Base-by-base conservation (phyloP, 2,888 invertebrate species). In the Camponotus fellah region DNA sequence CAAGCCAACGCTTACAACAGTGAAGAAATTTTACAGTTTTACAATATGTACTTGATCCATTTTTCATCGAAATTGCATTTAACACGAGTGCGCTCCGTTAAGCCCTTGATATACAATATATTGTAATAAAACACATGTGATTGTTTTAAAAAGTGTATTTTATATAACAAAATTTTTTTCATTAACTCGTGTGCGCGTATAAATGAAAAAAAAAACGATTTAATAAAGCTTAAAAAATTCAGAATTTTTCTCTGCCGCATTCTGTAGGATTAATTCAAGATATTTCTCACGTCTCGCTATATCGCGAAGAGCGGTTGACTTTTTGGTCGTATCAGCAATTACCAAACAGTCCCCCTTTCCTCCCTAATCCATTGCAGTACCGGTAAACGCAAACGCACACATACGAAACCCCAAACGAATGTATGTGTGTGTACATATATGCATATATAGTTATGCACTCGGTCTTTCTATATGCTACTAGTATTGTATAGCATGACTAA, bases 401-500 rank as follows among this genome's bases (percentile, higher is more conserved):
- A 56, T 32, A 53, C 8, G 53, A 21, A 37, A 21, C 17, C 9
- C 17, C 64, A 40, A 26, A 12, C 2, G 34, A n/a, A 9, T 43
- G 14, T 12, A 14, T 43, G 46, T 40, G 17, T 14, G 21, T 1
- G 43, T 2, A 6, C 46, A 6, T 8, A 17, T 21, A 40, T 14
- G 65, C 21, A 21, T 21, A 14, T 32, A 37, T 53, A 79, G 32
- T 66, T 77, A 85, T 90, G 79, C 68, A 86, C 91, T 91, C 88
- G 85, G 88, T 90, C 89, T 88, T n/a, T 53, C 53, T 53, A 53
- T 53, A 88, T 87, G 91, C 87, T 88, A 86, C 79, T 83, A 87
- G 60, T 60, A 89, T 87, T 91, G 86, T 90, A 90, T 87, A 88
- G 87, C 91, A 91, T 88, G 93, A 92, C 93, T 92, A 92, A 92